These are phyloP conservation scores for Diadumene lineata DNA, from an alignment of 92 coral and sea anemone genomes.

Conservation along the genomic window DNA sequence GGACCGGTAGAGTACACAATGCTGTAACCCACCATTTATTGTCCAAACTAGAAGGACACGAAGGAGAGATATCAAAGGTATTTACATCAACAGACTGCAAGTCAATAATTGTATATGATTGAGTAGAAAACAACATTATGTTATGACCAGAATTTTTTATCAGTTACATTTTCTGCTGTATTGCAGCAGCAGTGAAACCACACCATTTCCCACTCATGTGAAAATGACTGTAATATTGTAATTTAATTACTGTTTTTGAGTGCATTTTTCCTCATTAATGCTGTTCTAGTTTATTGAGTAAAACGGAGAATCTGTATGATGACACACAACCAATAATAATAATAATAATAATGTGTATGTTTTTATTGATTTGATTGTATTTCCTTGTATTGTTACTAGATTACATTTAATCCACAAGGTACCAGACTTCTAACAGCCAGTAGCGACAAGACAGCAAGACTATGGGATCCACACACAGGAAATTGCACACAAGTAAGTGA, in stretches of 20 bases:
- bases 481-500: conserved; percentile 82
- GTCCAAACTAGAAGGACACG: conserved; percentile 94
- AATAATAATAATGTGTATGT: too few species aligned
- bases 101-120: background rate
- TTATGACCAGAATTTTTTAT: too few species aligned
- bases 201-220: too few species aligned
- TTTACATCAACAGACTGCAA: background rate
- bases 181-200: too few species aligned
- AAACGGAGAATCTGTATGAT: background rate
- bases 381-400: conserved; percentile 41
- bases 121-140: too few species aligned
- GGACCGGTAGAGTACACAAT: conserved; percentile 92
- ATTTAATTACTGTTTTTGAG: too few species aligned
- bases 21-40: conserved; percentile 91
- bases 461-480: conserved; percentile 95
- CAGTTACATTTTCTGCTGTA: too few species aligned
- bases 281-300: background rate
- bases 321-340: too few species aligned
- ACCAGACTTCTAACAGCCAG: conserved; percentile 93
- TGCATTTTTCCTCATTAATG: background rate
- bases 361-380: background rate
- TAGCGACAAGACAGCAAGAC: conserved; percentile 92
- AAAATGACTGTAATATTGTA: too few species aligned
- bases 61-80: conserved; percentile 99
- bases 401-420: conserved; percentile 94